Conservation (phyloP, 2,888 invertebrate species). For the Spilarctia lutea region DNA sequence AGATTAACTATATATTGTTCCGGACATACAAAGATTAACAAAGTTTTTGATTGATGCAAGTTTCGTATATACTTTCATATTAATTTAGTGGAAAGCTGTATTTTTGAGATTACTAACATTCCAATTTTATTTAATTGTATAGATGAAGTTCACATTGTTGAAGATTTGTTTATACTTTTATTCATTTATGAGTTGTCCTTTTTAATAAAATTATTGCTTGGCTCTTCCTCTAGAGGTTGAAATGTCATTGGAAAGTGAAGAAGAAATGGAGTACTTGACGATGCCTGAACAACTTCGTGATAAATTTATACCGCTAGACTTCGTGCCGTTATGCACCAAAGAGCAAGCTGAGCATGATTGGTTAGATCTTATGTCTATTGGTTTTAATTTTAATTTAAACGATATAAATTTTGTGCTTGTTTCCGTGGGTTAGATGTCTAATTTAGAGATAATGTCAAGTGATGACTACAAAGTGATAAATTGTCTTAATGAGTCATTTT, state of each 20-base stretch:
- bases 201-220: neutral
- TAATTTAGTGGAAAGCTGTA: too few relatives aligned
- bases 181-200: neutral
- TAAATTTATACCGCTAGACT: conserved; percentile 72
- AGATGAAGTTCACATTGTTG: too few relatives aligned
- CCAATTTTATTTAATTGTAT: too few relatives aligned
- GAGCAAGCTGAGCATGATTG: conserved; percentile 61
- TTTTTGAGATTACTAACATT: too few relatives aligned
- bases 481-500: neutral
- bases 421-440: neutral
- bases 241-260: conserved; percentile 65
- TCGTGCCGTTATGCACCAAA: conserved; percentile 69
- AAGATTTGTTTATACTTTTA: too few relatives aligned
- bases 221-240: conserved; percentile 56
- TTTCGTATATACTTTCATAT: too few relatives aligned
- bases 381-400: neutral
- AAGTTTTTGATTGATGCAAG: too few relatives aligned
- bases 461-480: neutral
- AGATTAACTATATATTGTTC: too few relatives aligned
- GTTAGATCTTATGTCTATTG: conserved; percentile 44
- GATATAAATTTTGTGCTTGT: neutral
- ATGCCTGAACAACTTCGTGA: conserved; percentile 75
- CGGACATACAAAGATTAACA: too few relatives aligned
- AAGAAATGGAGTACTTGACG: conserved; percentile 62
- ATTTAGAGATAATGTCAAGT: too few relatives aligned